Evolutionary conservation across 2,113 vertebrate genomes (phyloP).

Genomic region (Sarotherodon lohbergeri): DNA sequence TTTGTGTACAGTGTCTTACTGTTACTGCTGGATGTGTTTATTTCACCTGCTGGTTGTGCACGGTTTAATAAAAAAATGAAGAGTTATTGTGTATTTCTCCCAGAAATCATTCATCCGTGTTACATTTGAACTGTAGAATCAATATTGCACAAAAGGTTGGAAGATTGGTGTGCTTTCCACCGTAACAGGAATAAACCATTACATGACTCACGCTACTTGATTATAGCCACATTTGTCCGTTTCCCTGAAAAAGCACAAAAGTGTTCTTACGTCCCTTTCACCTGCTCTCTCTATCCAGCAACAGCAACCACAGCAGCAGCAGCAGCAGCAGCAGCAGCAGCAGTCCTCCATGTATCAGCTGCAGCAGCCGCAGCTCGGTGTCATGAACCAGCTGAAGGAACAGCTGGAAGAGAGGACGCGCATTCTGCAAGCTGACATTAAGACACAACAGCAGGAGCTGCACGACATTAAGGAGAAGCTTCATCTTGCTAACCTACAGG

Average conservation of each 20-base stretch:
- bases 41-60: not conserved
- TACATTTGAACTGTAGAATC: not conserved
- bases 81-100: not conserved
- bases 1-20: slow-evolving; percentile 12
- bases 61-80: not conserved
- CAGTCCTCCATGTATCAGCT: slow-evolving; percentile 34
- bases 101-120: not conserved
- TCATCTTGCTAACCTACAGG: slow-evolving; percentile 80
- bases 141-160: not conserved
- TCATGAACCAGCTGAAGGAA: slow-evolving; percentile 84
- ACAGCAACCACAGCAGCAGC: slow-evolving; percentile 27
- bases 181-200: not conserved
- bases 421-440: slow-evolving; percentile 82
- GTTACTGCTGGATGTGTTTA: not conserved
- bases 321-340: slow-evolving; percentile 5
- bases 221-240: not conserved
- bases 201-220: not conserved
- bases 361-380: slow-evolving; percentile 75
- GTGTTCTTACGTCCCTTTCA: not conserved
- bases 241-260: not conserved
- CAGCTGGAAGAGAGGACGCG: slow-evolving; percentile 83
- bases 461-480: slow-evolving; percentile 86
- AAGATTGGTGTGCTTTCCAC: not conserved
- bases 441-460: slow-evolving; percentile 80
- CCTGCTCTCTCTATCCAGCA: not conserved